Percentiles rank a stretch among this genome's conserved stretches.
Evolutionary conservation across 2,113 vertebrate species (phyloP).

Genomic region (Noctilio leporinus): DNA sequence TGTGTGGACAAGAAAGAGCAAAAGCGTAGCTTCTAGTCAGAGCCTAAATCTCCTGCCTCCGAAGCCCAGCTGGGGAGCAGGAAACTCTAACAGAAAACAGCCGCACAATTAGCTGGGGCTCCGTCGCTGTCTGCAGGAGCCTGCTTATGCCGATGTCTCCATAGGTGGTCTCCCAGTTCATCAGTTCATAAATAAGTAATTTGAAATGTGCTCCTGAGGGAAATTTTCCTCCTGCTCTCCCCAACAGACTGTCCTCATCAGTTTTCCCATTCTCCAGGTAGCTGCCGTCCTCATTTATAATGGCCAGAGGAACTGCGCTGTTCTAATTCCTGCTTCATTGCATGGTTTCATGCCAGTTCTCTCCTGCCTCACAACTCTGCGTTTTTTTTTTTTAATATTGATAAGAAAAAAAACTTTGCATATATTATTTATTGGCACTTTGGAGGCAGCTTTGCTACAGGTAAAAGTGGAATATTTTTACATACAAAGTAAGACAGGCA

Average conservation of each 20-base stretch:
- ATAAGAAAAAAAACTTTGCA: constrained; percentile 76
- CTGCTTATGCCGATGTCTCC: constrained; percentile 82
- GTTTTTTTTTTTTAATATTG: constrained; percentile 84
- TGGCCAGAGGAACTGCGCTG: constrained; percentile 86
- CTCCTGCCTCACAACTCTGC: constrained; percentile 80
- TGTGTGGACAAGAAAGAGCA: constrained; percentile 77
- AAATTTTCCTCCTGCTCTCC: constrained; percentile 86
- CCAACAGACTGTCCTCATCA: constrained; percentile 88
- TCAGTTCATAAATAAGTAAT: constrained; percentile 94
- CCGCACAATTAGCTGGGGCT: constrained; percentile 86
- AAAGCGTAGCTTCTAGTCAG: constrained; percentile 79
- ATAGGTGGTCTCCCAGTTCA: constrained; percentile 90
- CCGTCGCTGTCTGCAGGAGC: constrained; percentile 85
- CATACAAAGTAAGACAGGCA: constrained; percentile 78
- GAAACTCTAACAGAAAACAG: constrained; percentile 85
- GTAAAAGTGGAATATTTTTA: constrained; percentile 83
- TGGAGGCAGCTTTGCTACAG: constrained; percentile 80
- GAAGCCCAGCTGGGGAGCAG: constrained; percentile 84
- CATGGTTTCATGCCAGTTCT: constrained; percentile 84
- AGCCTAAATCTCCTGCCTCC: constrained; percentile 83
- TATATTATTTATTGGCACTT: constrained; percentile 86
- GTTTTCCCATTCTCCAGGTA: constrained; percentile 87
- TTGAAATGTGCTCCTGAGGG: constrained; percentile 89
- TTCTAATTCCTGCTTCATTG: constrained; percentile 87
- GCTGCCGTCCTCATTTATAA: constrained; percentile 88